Base-by-base conservation (phyloP, 2,113 vertebrate species). In the Redunca redunca region DNA sequence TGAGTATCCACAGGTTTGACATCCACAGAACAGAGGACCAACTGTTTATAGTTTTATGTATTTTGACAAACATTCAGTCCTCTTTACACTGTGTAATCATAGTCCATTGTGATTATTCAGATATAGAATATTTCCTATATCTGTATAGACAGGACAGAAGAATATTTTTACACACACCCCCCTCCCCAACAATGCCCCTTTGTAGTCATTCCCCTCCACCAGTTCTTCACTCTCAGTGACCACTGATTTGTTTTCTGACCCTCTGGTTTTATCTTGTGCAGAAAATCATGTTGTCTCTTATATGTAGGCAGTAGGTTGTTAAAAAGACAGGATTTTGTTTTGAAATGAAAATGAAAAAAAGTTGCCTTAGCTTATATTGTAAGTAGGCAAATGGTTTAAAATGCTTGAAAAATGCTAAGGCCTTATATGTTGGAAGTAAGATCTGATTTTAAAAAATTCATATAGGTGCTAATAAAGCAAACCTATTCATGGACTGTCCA, bases 331-430 rank as follows among this genome's bases (percentile, higher is more conserved):
- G 40, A 77, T 43, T 95, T 96, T 84, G 60, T 86, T 94, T 94
- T 84, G 53, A 95, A 89, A 48, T 90, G 46, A 91, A 96, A 97
- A 86, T 82, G n/a, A 50, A 48, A 71, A 53, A 86, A 85, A 85
- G 3, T n/a, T 93, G 10, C 14, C 7, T 81, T 88, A 52, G 15
- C n/a, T 97, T 97, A 96, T 30, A 85, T 88, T 95, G 94, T 95
- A 94, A 90, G n/a, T 87, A 93, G 52, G 9, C 52, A 94, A 48
- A 77, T 94, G 19, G 46, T 89, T 95, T 91, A 94, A 95, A 95
- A 55, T 88, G 84, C 81, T 84, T 30, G 91, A 81, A 84, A 88
- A 40, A 53, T 10, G 33, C 55, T 92, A 36, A 67, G 78, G 60
- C 7, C 19, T 90, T 93, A 8, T 67, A 25, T 96, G 13, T 88